Percentiles rank a stretch among this genome's conserved stretches.
Conservation (phyloP, 2,888 invertebrate species). For the Ornithoptera priamus region DNA sequence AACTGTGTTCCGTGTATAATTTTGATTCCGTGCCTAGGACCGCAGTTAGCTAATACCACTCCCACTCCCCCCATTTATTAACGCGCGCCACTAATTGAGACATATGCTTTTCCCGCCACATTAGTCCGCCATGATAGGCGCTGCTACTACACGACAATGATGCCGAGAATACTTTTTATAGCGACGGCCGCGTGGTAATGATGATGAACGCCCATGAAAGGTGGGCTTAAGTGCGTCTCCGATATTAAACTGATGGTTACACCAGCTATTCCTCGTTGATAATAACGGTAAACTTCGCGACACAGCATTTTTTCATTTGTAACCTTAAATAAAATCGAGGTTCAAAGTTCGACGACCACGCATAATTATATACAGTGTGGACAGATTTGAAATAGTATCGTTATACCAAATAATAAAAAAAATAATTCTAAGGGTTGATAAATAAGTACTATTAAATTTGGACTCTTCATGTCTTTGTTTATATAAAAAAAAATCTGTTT, state of each 20-base stretch:
- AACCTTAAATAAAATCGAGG: too few relatives aligned
- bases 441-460: too few relatives aligned
- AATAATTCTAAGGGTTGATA: too few relatives aligned
- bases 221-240: conserved; percentile 7
- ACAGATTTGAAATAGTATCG: too few relatives aligned
- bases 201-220: conserved; percentile 25
- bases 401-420: too few relatives aligned
- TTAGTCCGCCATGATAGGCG: conserved; percentile 46
- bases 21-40: conserved; percentile 31
- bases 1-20: neutral
- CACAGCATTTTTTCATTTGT: neutral
- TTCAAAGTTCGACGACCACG: too few relatives aligned
- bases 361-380: too few relatives aligned
- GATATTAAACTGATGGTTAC: conserved; percentile 18
- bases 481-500: too few relatives aligned
- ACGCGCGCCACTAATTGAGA: conserved; percentile 70
- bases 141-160: conserved; percentile 35
- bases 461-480: too few relatives aligned
- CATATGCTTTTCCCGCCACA: conserved; percentile 57
- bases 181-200: conserved; percentile 23
- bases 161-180: conserved; percentile 27
- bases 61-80: conserved; percentile 45
- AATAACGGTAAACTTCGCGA: neutral
- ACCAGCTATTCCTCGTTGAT: conserved; percentile 6
- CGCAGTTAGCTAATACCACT: conserved; percentile 48